Base-by-base conservation (phyloP, 2,113 vertebrate genomes). In the Eulemur macaco region DNA sequence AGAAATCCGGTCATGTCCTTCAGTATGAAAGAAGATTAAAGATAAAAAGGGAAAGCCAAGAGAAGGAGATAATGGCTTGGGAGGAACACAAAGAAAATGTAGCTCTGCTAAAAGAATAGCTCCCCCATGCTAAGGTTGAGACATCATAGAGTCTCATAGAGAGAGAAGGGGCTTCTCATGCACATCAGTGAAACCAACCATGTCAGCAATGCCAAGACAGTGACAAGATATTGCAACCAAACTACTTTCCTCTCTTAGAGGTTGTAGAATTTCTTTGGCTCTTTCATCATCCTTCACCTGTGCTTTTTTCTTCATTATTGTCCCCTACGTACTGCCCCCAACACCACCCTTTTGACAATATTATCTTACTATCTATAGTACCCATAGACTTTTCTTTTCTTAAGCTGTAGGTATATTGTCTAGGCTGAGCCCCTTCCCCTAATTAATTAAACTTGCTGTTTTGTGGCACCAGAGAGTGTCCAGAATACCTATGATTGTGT, bases 331-430 rank as follows among this genome's bases (percentile, higher is more conserved):
- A 69, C 1, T 15, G 31, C 27, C 54, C 42, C 18, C 42, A 56
- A 13, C 3, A 50, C 6, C 7, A 14, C 2, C 25, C 0, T 3
- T 20, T 34, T 34, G 37, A 37, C 4, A 63, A 7, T 17, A 37
- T 25, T 54, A 8, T 29, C 12, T 78, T 39, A 45, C 15, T 71
- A 12, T 86, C 10, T 29, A 11, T 4, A 71, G 47, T 9, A 68
- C 6, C 9, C 0, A 11, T 1, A 7, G 9, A 52, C 11, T 34
- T 85, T 42, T 82, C 50, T 68, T 21, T 86, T 80, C 11, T 63
- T 73, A 56, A 83, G 10, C 37, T 20, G 9, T 56, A 37, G 37
- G 3, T 47, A 1, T 60, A 34, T 39, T 63, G 11, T 29, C 27
- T 60, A 60, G 23, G 18, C 13, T 78, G 10, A 11, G 6, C 1